A percentile compares a stretch with the other conserved stretches of the same genome.
Evolutionary conservation across 2,888 invertebrate genomes (phyloP).

Genomic region (Microplitis manilae): DNA sequence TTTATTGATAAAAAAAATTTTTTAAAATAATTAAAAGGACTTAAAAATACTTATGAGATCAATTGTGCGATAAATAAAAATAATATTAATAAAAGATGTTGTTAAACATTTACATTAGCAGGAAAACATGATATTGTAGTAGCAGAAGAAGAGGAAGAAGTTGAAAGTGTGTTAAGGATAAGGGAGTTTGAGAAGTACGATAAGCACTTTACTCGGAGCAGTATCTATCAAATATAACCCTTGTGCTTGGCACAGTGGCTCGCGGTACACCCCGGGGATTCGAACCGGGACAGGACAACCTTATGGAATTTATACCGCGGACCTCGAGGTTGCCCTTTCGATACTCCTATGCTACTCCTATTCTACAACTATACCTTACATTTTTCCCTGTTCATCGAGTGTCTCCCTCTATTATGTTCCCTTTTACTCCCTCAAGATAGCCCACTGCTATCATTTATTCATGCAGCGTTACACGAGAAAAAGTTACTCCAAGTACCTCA

Average conservation of each 20-base stretch:
- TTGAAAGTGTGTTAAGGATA: constrained; percentile 5
- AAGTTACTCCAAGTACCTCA: constrained; percentile 67
- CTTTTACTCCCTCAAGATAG: constrained; percentile 40
- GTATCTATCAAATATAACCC: constrained; percentile 71
- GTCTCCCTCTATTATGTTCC: constrained; percentile 15
- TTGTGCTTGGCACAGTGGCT: constrained; percentile 57
- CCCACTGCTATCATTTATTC: constrained; percentile 68
- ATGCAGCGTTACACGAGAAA: constrained; percentile 67
- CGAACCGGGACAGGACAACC: constrained; percentile 62
- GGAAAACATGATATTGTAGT: background rate
- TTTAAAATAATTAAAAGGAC: background rate
- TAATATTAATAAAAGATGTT: background rate
- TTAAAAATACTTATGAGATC: no score
- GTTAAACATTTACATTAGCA: constrained; percentile 3
- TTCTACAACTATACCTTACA: constrained; percentile 50
- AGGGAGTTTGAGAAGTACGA: constrained; percentile 65
- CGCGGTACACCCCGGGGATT: constrained; percentile 62
- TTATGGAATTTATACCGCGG: constrained; percentile 68
- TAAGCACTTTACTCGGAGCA: constrained; percentile 68
- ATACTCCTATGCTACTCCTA: constrained; percentile 48
- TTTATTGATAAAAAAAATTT: no score
- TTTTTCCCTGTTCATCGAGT: constrained; percentile 51
- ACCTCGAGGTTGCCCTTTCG: constrained; percentile 51
- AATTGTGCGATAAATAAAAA: background rate
- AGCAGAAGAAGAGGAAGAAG: background rate